Conservation (phyloP, 2,113 vertebrate genomes). For the Malurus elegans region DNA sequence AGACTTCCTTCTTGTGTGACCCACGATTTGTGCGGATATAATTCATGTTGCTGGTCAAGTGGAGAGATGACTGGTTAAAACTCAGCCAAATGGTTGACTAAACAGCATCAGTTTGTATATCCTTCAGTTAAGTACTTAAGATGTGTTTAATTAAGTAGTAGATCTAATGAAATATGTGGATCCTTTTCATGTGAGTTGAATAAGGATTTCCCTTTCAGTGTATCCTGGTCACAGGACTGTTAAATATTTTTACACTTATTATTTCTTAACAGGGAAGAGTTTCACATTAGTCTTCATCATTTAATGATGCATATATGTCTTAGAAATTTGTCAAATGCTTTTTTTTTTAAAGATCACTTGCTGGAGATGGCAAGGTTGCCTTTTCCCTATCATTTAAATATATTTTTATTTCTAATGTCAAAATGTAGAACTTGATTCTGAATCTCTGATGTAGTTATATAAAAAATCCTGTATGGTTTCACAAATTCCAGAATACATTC, state of each 20-base stretch:
- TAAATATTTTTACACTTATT: background rate
- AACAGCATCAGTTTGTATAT: background rate
- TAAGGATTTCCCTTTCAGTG: background rate
- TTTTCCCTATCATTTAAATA: background rate
- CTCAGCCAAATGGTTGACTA: background rate
- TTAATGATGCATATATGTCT: background rate
- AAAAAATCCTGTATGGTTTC: background rate
- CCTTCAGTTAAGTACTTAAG: background rate
- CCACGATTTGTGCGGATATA: background rate
- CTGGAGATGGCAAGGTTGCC: background rate
- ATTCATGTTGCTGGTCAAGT: background rate
- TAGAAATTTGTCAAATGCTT: background rate
- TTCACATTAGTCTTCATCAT: background rate
- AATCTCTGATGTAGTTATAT: background rate
- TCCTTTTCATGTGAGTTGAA: background rate
- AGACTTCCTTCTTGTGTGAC: background rate
- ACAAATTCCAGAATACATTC: background rate
- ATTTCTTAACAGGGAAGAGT: background rate
- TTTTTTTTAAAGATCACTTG: background rate
- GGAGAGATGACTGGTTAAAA: background rate
- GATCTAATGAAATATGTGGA: background rate
- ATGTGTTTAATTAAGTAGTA: background rate
- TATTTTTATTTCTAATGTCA: background rate
- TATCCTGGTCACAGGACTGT: background rate
- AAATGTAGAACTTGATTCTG: background rate